Evolutionary conservation across 2,113 vertebrate species (phyloP), one percentile per base, ranked within the genome.

Genomic region (Sinocyclocheilus rhinocerous): DNA sequence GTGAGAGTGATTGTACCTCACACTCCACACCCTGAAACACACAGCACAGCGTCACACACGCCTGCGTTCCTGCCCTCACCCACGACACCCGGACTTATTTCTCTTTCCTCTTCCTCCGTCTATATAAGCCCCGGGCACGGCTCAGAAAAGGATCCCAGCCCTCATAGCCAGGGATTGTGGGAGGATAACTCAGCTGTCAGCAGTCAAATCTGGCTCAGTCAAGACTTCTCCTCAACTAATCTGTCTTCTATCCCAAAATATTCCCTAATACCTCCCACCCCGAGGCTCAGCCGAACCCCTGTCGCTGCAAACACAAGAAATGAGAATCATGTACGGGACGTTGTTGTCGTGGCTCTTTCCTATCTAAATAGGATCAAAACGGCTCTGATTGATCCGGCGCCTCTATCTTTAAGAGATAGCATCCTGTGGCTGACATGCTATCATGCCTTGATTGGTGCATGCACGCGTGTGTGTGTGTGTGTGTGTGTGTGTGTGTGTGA

Each of bases 1-100:
- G 0, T 99, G 98, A 50, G 98, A 99, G 92, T 99, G 98, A 94
- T 99, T 99, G 90, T 99, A 99, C 91, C 97, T 95, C 76, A 99
- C 97, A 22, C 95, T 99, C 98, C 98, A 99, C 70, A 99, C 97
- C 98, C 98, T 99, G 92, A 20, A 88, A 88, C 55, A 81, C 12
- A 61, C 50, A 81, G 4, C 57, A 76, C 50, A 36, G 63, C 22
- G 8, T 57, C 48, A 86, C 20, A 86, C 29, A 20, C 33, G 18
- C 61, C 73, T 20, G 63, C 24, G 20, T 18, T 7, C 45, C 16
- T 39, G 59, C 16, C 26, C 26, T 18, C 29, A 0, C 45, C 2
- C 22, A 29, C 24, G 24, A 65, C 63, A 65, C 61, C 2, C 7
- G 1, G 36, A 42, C 70, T 42, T 72, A 72, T 12, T 72, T 72